Conservation (phyloP, 2,888 invertebrate genomes). For the Chesias legatella region DNA sequence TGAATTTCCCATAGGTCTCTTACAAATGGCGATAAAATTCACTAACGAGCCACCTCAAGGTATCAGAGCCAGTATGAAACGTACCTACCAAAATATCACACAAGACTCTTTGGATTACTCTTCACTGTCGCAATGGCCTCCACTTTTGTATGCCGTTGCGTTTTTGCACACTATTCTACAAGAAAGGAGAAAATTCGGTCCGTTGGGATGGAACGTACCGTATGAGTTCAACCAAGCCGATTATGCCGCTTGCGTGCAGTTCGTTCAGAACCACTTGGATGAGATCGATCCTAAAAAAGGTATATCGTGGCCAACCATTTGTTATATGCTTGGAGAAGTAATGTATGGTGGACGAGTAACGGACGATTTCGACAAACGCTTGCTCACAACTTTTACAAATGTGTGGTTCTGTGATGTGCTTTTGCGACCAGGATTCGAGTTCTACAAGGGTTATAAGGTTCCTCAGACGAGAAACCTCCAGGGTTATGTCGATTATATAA, state of each 20-base stretch:
- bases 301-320: conserved; percentile 97
- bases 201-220: conserved; percentile 97
- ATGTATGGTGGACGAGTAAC: conserved; percentile 95
- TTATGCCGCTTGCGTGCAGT: conserved; percentile 96
- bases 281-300: conserved; percentile 98
- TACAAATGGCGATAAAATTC: conserved; percentile 97
- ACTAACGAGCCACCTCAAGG: conserved; percentile 99
- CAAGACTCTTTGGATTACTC: conserved; percentile 97
- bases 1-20: conserved; percentile 93
- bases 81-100: conserved; percentile 93
- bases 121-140: conserved; percentile 95
- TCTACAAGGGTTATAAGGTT: conserved; percentile 95
- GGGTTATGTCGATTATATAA: conserved; percentile 93
- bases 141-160: conserved; percentile 94
- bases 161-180: conserved; percentile 97
- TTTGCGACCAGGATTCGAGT: conserved; percentile 93
- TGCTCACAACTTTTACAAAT: conserved; percentile 95
- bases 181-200: conserved; percentile 97
- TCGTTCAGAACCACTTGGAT: conserved; percentile 97
- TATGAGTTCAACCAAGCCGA: conserved; percentile 99
- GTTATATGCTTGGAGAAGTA: conserved; percentile 98
- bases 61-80: conserved; percentile 93
- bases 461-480: conserved; percentile 89
- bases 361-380: conserved; percentile 97
- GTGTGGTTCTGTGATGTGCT: conserved; percentile 97